phyloP scores from a whole-genome alignment of 2,888 invertebrate species.

The Ectobius pallidus region DNA sequence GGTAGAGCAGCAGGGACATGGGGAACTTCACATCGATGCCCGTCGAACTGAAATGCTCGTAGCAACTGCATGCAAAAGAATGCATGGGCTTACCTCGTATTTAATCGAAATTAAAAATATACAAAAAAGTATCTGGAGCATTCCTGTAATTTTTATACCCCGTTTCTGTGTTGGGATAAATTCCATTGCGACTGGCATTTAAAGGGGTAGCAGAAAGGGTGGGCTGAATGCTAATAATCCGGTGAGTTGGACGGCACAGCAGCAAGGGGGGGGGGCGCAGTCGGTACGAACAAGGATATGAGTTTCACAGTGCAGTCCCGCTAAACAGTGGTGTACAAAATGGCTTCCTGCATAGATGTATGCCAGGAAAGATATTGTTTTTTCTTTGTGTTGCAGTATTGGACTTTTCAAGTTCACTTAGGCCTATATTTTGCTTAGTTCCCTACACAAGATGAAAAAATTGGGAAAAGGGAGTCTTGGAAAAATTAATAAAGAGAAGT shows the following conservation, averaged over 20 bases:
- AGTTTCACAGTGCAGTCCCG: constrained; percentile 15
- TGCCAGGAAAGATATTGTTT: too few species aligned
- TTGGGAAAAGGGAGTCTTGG: too few species aligned
- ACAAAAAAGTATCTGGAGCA: constrained; percentile 4
- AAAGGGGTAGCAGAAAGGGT: constrained; percentile 25
- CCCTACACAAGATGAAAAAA: too few species aligned
- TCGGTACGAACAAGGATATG: constrained; percentile 50
- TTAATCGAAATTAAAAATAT: constrained; percentile 4
- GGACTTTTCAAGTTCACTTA: not conserved
- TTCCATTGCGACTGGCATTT: constrained; percentile 28
- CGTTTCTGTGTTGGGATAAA: not conserved
- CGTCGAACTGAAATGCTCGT: too few species aligned
- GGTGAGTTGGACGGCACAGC: too few species aligned
- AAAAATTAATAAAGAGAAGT: too few species aligned
- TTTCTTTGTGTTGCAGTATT: too few species aligned
- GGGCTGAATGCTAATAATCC: constrained; percentile 24
- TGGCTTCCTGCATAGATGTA: not conserved
- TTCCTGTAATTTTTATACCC: constrained; percentile 25
- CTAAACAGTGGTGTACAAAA: not conserved
- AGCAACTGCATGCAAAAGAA: not conserved
- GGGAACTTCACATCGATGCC: too few species aligned
- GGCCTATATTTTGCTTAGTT: not conserved
- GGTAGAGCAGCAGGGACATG: too few species aligned
- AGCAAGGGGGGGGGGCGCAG: constrained; percentile 56
- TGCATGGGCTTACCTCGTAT: not conserved